Evolutionary conservation across 2,888 invertebrate species (phyloP).

Genomic region (Rhynchonema sp.): DNA sequence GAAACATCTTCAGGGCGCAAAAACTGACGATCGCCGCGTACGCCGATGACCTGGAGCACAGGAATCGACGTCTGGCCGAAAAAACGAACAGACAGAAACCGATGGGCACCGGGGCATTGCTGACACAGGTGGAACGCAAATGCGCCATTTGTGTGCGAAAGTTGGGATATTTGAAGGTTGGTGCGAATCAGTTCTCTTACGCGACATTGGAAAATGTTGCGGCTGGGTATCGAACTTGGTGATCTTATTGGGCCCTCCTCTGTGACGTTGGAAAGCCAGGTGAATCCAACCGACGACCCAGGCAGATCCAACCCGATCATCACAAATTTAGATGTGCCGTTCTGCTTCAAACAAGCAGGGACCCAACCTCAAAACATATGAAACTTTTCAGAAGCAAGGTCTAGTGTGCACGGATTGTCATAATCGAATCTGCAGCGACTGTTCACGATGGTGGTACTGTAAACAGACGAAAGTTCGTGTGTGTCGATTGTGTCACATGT

Average conservation of each 20-base stretch:
- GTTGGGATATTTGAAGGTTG: not conserved
- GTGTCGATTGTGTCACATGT: not conserved
- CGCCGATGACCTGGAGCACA: not conserved
- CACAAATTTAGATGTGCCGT: too few species aligned
- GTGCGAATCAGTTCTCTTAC: too few species aligned
- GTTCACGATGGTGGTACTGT: not conserved
- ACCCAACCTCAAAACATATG: too few species aligned
- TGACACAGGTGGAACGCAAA: not conserved
- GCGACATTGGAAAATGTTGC: too few species aligned
- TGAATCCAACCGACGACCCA: too few species aligned
- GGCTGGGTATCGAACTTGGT: too few species aligned
- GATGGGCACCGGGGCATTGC: not conserved
- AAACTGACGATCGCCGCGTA: not conserved
- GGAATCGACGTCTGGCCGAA: not conserved
- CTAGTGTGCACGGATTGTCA: not conserved
- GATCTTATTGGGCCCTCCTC: not conserved
- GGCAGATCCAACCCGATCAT: too few species aligned
- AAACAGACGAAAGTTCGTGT: not conserved
- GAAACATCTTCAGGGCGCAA: not conserved
- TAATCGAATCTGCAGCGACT: not conserved
- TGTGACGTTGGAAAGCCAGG: too few species aligned
- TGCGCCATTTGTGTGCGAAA: not conserved
- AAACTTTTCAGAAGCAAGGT: not conserved
- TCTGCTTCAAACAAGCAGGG: too few species aligned
- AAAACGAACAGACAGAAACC: not conserved